Evolutionary conservation across 2,888 invertebrate species (phyloP), one percentile per base, ranked within the genome.

Genomic region (Lacanobia oleracea): DNA sequence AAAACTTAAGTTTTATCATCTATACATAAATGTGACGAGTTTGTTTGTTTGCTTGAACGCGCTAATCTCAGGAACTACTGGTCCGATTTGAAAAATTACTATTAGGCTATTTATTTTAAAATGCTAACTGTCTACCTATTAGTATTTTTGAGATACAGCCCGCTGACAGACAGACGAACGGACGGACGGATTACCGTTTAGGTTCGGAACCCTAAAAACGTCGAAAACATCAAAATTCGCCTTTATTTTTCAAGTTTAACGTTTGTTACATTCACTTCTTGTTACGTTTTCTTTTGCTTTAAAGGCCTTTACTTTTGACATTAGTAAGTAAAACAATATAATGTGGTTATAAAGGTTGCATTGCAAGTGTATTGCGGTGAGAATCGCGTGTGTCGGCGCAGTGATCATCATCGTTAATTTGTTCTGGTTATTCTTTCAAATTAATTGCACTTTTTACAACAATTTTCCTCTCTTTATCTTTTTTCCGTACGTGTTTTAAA

Each of bases 381-480:
- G 45, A 23, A 79, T 80, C 33, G 82, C 80, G 70, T 82, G 82
- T 66, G 60, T 62, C 16, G 4, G 53, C 21, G 14, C 10, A 65
- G 68, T 70, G 50, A 66, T 77, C 83, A 87, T 85, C 62, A 82
- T 74, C 59, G 69, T 75, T 87, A 86, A 87, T 87, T 85, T 79
- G 85, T 87, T 85, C 82, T 81, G 68, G 75, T 80, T 81, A 82
- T 86, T 86, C 76, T 76, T 82, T 81, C 72, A 74, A 68, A 77
- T 79, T 70, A 75, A 70, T 72, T 62, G 70, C 50, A 61, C 54
- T 80, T 83, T 78, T 81, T 82, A 60, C 59, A 16, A 12, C 50
- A 45, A 51, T 79, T 79, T 72, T 77, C 50, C 62, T 67, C 45
- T 74, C 14, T 60, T 33, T 16, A 21, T 72, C 9, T 61, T 54